Evolutionary conservation across 1,140 invertebrate species (phyloP).

Genomic region (Laupala kohalensis): DNA sequence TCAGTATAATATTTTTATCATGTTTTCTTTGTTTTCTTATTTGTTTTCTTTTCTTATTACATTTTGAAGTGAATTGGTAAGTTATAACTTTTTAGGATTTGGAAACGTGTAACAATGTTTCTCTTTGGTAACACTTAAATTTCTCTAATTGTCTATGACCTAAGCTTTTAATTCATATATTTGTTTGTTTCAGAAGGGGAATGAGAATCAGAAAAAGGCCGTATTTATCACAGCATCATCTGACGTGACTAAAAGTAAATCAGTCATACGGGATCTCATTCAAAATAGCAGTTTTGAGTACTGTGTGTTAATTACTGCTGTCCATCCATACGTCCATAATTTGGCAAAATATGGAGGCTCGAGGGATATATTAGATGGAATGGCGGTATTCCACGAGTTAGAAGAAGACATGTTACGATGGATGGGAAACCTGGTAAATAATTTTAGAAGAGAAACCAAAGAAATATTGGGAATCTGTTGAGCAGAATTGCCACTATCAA

Average conservation of each 20-base stretch:
- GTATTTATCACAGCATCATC: constrained; percentile 42
- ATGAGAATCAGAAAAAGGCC: constrained; percentile 34
- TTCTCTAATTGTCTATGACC: no score
- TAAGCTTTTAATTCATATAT: no score
- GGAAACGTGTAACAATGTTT: no score
- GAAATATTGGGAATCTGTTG: no score
- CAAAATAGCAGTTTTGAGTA: constrained; percentile 39
- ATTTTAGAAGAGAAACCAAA: constrained; percentile 18
- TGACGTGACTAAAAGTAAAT: constrained; percentile 31
- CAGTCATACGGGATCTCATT: constrained; percentile 37
- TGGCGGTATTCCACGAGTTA: constrained; percentile 29
- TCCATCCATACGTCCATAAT: constrained; percentile 30
- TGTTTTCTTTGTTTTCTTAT: no score
- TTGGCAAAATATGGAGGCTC: constrained; percentile 20
- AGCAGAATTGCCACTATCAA: no score
- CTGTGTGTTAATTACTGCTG: constrained; percentile 38
- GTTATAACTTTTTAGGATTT: no score
- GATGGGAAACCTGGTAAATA: constrained; percentile 37
- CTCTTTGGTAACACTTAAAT: no score
- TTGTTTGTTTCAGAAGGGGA: constrained; percentile 24
- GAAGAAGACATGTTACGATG: constrained; percentile 34
- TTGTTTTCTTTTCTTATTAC: no score
- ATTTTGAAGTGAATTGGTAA: no score
- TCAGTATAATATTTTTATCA: no score
- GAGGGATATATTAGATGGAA: constrained; percentile 19